Evolutionary conservation across 2,888 invertebrate genomes (phyloP), one percentile per base, ranked within the genome.

Genomic region (Drosophila putrida): DNA sequence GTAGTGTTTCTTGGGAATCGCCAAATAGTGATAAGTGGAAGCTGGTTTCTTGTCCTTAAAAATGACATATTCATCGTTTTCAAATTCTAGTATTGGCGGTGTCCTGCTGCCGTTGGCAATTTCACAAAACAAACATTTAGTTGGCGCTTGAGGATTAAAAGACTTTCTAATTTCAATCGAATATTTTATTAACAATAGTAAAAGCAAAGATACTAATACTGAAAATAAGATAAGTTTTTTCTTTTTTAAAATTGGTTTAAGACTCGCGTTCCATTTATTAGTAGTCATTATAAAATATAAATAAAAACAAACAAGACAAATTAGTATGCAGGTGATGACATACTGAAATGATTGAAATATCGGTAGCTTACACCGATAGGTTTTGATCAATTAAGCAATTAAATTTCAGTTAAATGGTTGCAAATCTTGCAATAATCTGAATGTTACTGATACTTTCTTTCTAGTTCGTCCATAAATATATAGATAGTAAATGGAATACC

Each of bases 21-120:
- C 95, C 74, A 98, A 93, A 85, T 95, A 95, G 90, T 98, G 98
- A 92, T 95, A 94, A 6, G 94, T 94, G 0, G 96, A 94, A 0
- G 96, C 97, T 4, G 98, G 98, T 89, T 95, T 95, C 9, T 94
- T 97, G 89, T 98, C 98, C 43, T 95, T 94, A 90, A 98, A 97
- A 33, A 97, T 95, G 6, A 96, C 94, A 36, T 96, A 93, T 47
- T 96, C 94, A 0, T 96, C 96, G 88, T 96, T 96, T 93, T 96
- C 95, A 79, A 94, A 95, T 58, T 95, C 91, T 54, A 96, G 94
- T 83, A 95, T 94, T 0, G 95, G 94, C 4, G 94, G 92, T 38
- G 93, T 94, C 60, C 94, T 47, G 8, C 28, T 91, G 46, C 94
- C 95, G 39, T 94, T 93, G 11, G 94, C 93, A 54, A 97, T 96